Conservation (phyloP, 2,113 vertebrate species). For the Heptranchias perlo region DNA sequence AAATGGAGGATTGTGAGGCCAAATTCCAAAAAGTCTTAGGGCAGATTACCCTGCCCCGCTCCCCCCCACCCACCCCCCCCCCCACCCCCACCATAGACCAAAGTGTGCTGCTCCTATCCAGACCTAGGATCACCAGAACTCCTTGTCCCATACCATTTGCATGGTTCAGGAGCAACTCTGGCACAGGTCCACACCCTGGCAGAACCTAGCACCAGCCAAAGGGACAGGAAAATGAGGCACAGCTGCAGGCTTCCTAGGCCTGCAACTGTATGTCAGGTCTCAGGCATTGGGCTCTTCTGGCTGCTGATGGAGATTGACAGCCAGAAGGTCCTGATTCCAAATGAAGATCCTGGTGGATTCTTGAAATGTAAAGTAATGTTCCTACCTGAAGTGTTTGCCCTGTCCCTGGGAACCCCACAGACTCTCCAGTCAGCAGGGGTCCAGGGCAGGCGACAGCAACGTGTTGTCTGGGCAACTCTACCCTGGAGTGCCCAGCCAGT, state of each 20-base stretch:
- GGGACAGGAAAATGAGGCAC: not conserved
- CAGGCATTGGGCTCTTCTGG: too few species aligned
- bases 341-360: not conserved
- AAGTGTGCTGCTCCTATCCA: not conserved
- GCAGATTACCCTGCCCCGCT: not conserved
- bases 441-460: not conserved
- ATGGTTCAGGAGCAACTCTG: not conserved
- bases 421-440: not conserved
- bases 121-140: not conserved
- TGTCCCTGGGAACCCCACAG: not conserved
- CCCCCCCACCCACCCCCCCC: not conserved
- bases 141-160: not conserved
- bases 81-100: not conserved
- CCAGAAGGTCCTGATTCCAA: too few species aligned
- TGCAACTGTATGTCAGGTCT: too few species aligned
- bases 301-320: not conserved
- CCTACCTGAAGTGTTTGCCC: not conserved
- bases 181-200: not conserved
- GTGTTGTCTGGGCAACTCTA: not conserved
- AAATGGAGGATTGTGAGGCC: not conserved
- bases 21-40: not conserved
- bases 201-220: not conserved
- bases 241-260: not conserved
- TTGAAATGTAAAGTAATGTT: not conserved
- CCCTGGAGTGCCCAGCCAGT: not conserved